Evolutionary conservation across 64 coral and sea anemone species (phyloP).

Genomic region (Montipora cactus): DNA sequence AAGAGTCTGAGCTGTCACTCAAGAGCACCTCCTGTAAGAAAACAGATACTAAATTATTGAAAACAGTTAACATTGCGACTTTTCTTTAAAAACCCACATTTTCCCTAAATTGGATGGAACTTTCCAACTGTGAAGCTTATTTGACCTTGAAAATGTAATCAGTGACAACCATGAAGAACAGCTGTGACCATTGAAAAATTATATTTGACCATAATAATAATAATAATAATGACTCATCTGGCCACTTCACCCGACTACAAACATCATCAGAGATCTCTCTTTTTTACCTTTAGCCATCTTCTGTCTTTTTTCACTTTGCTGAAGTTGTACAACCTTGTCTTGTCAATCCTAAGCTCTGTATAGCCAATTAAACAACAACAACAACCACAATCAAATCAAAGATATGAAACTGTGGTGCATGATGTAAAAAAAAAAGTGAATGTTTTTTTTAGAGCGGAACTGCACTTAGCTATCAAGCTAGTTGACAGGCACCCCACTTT

Average conservation of each 20-base stretch:
- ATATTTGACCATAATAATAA: neutral
- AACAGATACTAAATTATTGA: neutral
- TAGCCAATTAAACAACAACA: neutral
- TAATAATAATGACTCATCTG: no score
- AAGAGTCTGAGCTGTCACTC: slow-evolving; percentile 97
- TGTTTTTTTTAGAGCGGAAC: no score
- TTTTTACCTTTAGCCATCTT: slow-evolving; percentile 92
- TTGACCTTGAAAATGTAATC: no score
- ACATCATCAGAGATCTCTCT: neutral
- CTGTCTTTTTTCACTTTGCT: slow-evolving; percentile 88
- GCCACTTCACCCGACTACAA: no score
- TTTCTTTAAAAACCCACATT: no score
- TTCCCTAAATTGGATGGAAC: no score
- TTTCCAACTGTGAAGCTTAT: no score
- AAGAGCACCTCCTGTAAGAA: slow-evolving; percentile 82
- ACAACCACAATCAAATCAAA: neutral
- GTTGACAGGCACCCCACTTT: no score
- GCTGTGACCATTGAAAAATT: neutral
- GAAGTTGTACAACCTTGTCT: slow-evolving; percentile 96
- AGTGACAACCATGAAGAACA: neutral
- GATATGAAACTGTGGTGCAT: neutral
- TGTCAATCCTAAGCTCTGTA: slow-evolving; percentile 88
- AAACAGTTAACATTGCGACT: no score
- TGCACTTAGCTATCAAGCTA: no score
- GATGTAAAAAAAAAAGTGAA: no score